A percentile compares a stretch with the other conserved stretches of the same genome.
phyloP scores from a whole-genome alignment of 1,140 invertebrate genomes.

The Psix sp. region DNA sequence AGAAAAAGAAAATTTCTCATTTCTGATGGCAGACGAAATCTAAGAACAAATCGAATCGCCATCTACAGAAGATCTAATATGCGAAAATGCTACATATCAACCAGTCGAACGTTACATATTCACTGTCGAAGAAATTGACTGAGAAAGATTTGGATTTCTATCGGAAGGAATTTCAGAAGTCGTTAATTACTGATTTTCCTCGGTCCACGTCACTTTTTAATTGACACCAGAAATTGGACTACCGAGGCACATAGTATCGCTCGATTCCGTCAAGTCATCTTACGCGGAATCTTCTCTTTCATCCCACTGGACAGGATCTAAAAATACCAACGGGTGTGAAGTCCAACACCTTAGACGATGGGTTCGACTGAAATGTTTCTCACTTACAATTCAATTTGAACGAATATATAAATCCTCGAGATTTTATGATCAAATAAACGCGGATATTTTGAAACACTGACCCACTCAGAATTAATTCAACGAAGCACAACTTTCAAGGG shows the following conservation, averaged over 20 bases:
- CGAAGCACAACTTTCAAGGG: too few species aligned
- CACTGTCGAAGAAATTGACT: too few species aligned
- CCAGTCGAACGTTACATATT: too few species aligned
- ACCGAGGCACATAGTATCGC: slow-evolving; percentile 60
- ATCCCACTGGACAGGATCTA: slow-evolving; percentile 32
- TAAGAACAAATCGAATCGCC: too few species aligned
- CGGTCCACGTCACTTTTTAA: slow-evolving; percentile 77
- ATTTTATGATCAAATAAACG: too few species aligned
- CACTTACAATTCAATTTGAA: background rate
- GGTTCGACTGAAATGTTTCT: slow-evolving; percentile 14
- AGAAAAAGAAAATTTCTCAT: too few species aligned
- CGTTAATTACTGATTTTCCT: slow-evolving; percentile 77
- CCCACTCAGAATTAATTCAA: background rate
- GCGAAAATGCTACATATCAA: too few species aligned
- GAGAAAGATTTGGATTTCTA: too few species aligned
- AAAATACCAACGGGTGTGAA: slow-evolving; percentile 57
- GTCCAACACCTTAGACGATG: slow-evolving; percentile 44
- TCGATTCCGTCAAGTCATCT: slow-evolving; percentile 71
- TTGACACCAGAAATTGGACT: slow-evolving; percentile 77
- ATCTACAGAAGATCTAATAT: too few species aligned
- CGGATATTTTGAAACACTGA: background rate
- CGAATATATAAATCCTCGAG: background rate
- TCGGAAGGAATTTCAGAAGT: slow-evolving; percentile 42
- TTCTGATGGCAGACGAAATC: too few species aligned
- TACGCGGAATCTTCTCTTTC: slow-evolving; percentile 62